Conservation (phyloP, 2,113 vertebrate species). For the Chunga burmeisteri region DNA sequence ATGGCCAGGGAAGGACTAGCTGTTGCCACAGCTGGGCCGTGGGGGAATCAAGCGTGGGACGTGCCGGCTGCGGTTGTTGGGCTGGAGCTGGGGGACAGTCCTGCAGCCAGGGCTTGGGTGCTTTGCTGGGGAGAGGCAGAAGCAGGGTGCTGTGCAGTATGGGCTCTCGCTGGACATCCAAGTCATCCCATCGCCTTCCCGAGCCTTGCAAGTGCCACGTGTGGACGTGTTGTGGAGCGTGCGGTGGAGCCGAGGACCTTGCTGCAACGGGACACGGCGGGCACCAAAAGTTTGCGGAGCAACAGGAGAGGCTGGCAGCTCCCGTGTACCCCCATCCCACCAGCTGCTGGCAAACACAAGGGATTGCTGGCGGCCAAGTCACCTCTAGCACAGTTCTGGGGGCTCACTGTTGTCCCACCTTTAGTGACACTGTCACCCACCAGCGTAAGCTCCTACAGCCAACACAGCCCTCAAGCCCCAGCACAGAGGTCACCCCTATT, state of each 20-base stretch:
- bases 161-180: too few species aligned
- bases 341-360: background rate
- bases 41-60: background rate
- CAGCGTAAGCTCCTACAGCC: background rate
- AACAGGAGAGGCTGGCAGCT: background rate
- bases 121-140: background rate
- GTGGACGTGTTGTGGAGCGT: too few species aligned
- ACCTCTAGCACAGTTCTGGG: too few species aligned
- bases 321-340: background rate
- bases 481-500: too few species aligned
- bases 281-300: background rate
- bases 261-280: rapidly evolving
- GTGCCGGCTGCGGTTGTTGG: background rate
- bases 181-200: background rate
- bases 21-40: rapidly evolving
- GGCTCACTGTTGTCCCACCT: background rate
- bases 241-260: background rate
- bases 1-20: rapidly evolving
- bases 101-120: background rate
- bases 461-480: background rate
- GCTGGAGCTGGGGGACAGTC: background rate
- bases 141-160: background rate
- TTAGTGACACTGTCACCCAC: background rate
- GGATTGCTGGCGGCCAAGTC: background rate
- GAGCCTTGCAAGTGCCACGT: background rate